phyloP scores from a whole-genome alignment of 2,888 invertebrate species.

The Bombylius major region DNA sequence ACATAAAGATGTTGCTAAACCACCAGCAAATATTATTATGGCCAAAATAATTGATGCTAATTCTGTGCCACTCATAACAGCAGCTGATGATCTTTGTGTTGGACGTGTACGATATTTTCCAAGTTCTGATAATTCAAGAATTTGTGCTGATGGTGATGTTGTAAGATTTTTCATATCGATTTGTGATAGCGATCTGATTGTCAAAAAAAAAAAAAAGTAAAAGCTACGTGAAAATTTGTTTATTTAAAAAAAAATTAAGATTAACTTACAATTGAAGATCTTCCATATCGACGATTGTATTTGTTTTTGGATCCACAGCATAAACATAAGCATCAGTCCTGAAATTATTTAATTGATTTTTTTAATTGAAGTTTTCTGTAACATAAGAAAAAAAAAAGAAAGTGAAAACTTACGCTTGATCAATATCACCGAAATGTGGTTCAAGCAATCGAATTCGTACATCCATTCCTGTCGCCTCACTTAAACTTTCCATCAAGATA shows the following conservation, averaged over 20 bases:
- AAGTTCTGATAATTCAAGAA: slow-evolving; percentile 45
- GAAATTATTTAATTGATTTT: slow-evolving; percentile 27
- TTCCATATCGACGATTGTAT: slow-evolving; percentile 70
- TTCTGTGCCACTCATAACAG: slow-evolving; percentile 53
- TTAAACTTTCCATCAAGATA: slow-evolving; percentile 54
- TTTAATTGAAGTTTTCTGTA: background rate
- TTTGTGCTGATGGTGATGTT: slow-evolving; percentile 52
- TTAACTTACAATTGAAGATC: slow-evolving; percentile 56
- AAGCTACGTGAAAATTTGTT: background rate
- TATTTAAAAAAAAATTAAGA: slow-evolving; percentile 11
- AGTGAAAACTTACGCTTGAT: slow-evolving; percentile 33
- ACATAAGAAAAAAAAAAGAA: background rate
- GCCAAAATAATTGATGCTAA: slow-evolving; percentile 69
- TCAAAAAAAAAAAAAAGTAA: slow-evolving; percentile 10
- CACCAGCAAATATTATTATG: slow-evolving; percentile 68
- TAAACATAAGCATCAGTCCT: slow-evolving; percentile 80
- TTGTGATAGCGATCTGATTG: slow-evolving; percentile 46
- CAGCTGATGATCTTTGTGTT: slow-evolving; percentile 33
- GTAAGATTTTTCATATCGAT: slow-evolving; percentile 48
- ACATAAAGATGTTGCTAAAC: slow-evolving; percentile 64
- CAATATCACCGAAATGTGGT: slow-evolving; percentile 47
- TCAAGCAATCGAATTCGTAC: slow-evolving; percentile 66
- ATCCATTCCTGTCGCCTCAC: slow-evolving; percentile 64
- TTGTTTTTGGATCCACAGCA: slow-evolving; percentile 69
- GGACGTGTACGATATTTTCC: slow-evolving; percentile 31